A percentile compares a stretch with the other conserved stretches of the same genome.
phyloP scores from a whole-genome alignment of 2,113 vertebrate species.

The Gallinago jamesoni region DNA sequence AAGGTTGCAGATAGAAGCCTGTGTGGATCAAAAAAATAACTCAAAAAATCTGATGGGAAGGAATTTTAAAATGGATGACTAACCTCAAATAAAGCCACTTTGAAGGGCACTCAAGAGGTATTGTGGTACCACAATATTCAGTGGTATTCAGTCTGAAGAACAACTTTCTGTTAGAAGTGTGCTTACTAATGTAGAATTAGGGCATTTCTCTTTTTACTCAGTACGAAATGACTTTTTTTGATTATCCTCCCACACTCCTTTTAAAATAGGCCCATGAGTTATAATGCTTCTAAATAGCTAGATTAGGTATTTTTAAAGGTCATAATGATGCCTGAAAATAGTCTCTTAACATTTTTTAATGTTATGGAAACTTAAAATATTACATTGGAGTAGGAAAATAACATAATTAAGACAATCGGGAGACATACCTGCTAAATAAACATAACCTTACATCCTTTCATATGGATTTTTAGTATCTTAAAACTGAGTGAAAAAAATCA shows the following conservation, averaged over 20 bases:
- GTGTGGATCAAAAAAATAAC: slow-evolving; percentile 41
- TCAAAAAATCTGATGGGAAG: background rate
- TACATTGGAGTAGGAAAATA: background rate
- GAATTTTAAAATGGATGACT: slow-evolving; percentile 45
- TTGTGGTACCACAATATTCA: background rate
- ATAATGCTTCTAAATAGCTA: slow-evolving; percentile 57
- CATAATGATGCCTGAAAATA: slow-evolving; percentile 58
- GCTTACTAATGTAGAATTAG: slow-evolving; percentile 44
- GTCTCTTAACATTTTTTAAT: slow-evolving; percentile 39
- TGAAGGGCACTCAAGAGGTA: background rate
- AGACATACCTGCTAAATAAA: background rate
- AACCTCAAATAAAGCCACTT: slow-evolving; percentile 39
- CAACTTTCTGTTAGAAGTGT: slow-evolving; percentile 42
- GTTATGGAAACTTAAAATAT: background rate
- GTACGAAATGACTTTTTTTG: slow-evolving; percentile 61
- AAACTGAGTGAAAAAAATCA: background rate
- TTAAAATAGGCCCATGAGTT: slow-evolving; percentile 62
- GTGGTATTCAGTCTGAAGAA: slow-evolving; percentile 38
- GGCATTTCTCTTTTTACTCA: slow-evolving; percentile 53
- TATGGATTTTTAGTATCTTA: background rate
- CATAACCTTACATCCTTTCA: background rate
- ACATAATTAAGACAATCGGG: background rate
- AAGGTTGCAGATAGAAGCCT: background rate
- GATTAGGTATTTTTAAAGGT: slow-evolving; percentile 66
- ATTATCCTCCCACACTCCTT: slow-evolving; percentile 67